A percentile compares a stretch with the other conserved stretches of the same genome.
Evolutionary conservation across 1,140 invertebrate species (phyloP).

Genomic region (Elysia chlorotica): DNA sequence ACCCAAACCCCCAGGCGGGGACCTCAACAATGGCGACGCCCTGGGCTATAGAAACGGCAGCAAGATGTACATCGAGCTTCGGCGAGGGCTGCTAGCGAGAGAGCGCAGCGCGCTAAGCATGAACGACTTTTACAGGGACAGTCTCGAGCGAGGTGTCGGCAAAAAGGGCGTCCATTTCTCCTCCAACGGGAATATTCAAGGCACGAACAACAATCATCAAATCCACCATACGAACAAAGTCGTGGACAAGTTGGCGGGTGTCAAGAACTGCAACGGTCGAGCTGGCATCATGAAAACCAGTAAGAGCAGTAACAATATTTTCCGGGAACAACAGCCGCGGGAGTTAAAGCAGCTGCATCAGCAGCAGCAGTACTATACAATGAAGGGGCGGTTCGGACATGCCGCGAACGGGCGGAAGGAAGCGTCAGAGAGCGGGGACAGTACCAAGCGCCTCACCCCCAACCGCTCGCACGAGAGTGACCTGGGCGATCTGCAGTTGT

Average conservation of each 20-base stretch:
- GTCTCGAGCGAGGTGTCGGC: too few relatives aligned
- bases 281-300: too few relatives aligned
- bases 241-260: too few relatives aligned
- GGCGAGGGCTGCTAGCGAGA: neutral
- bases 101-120: neutral
- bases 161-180: neutral
- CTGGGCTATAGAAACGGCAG: neutral
- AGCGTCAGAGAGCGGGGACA: neutral
- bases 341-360: neutral
- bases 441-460: neutral
- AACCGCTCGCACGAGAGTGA: too few relatives aligned
- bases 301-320: too few relatives aligned
- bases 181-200: neutral
- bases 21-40: too few relatives aligned
- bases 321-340: neutral
- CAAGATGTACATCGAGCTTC: neutral
- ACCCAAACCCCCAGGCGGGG: too few relatives aligned
- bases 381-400: neutral
- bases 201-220: neutral
- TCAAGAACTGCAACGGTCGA: neutral
- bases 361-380: neutral
- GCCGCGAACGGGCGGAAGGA: neutral
- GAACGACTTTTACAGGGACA: neutral
- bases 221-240: neutral
- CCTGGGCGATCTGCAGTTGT: too few relatives aligned